Base-by-base conservation (phyloP, 2,797 vertebrate genomes). In the Liasis olivaceus region DNA sequence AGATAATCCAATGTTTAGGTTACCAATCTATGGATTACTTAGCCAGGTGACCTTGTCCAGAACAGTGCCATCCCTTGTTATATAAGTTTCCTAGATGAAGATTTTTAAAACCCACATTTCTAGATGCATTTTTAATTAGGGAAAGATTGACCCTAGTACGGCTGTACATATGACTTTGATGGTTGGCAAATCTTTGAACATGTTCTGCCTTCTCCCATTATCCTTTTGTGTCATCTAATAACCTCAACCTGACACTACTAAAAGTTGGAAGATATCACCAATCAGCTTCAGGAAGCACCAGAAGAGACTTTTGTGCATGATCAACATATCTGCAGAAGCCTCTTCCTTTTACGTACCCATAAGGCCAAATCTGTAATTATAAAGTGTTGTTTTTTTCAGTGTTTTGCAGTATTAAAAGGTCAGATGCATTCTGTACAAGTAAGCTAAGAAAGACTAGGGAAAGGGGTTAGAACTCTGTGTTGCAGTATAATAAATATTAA, bases 401-500 rank as follows among this genome's bases (percentile, higher is more conserved):
- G 2, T 69, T 84, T 47, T 86, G 26, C 20, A 42, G 58, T 51
- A 24, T 58, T 20, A 87, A 87, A 87, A 20, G 47, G 14, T 42
- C 62, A 85, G 1, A 1, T 13, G 60, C 58, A 87, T 60, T 87
- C n/a, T 59, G 31, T 60, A 59, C 28, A 22, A 72, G 28, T 59
- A 22, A 72, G 28, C 47, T 15, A 85, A 85, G 14, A 47, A 54
- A 81, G 11, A 87, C 24, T 54, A 81, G 51, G 56, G 17, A 8
- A 47, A 9, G 12, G 31, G 59, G 14, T 36, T 63, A 36, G 17
- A 88, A 31, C 1, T 26, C 12, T 47, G 4, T 87, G 42, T 64
- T 56, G 60, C 56, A 56, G 28, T 63, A 90, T 87, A 90, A 90
- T 59, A 87, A 62, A 72, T 31, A n/a, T 93, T 90, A 64, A 90